phyloP scores from a whole-genome alignment of 2,113 vertebrate genomes.

The Pantherophis guttatus region DNA sequence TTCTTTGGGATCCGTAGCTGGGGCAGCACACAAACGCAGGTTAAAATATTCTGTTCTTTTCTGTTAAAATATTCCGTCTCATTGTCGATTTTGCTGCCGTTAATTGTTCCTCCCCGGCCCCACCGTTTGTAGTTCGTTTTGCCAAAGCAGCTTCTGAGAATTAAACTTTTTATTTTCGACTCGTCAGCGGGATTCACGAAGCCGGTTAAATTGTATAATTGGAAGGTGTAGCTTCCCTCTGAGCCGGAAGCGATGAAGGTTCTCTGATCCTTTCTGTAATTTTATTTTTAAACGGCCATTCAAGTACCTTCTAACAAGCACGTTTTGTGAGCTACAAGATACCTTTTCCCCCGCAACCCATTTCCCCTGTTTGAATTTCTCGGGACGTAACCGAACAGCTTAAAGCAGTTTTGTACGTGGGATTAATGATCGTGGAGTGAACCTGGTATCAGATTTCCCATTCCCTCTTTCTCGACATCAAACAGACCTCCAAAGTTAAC shows the following conservation, averaged over 20 bases:
- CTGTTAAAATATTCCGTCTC: constrained; percentile 61
- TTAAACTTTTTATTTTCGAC: constrained; percentile 19
- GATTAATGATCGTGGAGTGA: constrained; percentile 20
- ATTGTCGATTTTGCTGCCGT: constrained; percentile 1
- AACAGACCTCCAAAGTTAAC: not conserved
- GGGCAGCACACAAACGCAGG: not conserved
- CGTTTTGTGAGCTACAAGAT: constrained; percentile 30
- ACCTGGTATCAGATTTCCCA: not conserved
- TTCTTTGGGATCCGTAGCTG: no score
- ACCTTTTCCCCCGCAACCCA: not conserved
- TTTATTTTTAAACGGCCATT: constrained; percentile 39
- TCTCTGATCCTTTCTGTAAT: constrained; percentile 27
- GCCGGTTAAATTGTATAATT: constrained; percentile 49
- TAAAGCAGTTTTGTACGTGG: constrained; percentile 46
- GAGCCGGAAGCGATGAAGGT: not conserved
- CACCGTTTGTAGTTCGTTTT: constrained; percentile 23
- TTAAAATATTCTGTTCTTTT: not conserved
- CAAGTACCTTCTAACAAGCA: constrained; percentile 26
- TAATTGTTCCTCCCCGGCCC: constrained; percentile 14
- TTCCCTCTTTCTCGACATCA: not conserved
- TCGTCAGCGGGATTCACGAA: constrained; percentile 37
- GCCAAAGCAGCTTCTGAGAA: constrained; percentile 36
- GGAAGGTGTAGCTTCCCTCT: constrained; percentile 24
- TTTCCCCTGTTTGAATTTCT: constrained; percentile 30
- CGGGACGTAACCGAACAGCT: constrained; percentile 39